Evolutionary conservation across 2,797 vertebrate genomes (phyloP).

Genomic region (Lacerta viridis): DNA sequence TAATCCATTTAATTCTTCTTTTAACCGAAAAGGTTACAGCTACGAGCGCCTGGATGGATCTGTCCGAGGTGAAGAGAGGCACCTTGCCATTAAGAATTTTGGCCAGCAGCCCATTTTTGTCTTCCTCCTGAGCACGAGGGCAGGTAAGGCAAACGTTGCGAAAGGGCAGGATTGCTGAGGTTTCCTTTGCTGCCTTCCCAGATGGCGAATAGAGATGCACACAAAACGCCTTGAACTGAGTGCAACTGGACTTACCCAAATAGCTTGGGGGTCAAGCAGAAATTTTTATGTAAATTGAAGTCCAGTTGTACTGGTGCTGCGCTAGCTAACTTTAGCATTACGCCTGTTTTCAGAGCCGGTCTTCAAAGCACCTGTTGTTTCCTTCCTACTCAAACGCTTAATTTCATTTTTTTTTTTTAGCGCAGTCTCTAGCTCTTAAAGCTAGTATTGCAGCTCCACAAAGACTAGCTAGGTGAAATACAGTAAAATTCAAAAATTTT

Average conservation of each 20-base stretch:
- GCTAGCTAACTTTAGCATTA: too few relatives aligned
- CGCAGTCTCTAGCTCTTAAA: background rate
- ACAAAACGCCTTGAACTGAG: background rate
- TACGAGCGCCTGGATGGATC: conserved; percentile 96
- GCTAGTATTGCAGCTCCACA: background rate
- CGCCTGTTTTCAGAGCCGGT: background rate
- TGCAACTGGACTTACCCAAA: background rate
- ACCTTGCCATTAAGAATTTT: conserved; percentile 93
- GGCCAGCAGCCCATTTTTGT: conserved; percentile 89
- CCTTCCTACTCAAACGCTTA: background rate
- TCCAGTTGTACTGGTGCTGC: background rate
- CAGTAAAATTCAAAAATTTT: background rate
- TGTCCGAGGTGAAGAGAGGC: conserved; percentile 91
- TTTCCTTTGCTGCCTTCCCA: conserved; percentile 4
- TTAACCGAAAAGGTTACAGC: conserved; percentile 87
- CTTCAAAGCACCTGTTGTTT: background rate
- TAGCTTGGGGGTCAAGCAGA: background rate
- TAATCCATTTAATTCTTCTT: conserved; percentile 35
- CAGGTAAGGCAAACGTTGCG: conserved; percentile 82
- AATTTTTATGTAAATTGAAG: background rate
- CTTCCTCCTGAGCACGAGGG: conserved; percentile 94
- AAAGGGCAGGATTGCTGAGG: background rate
- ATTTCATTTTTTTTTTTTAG: too few relatives aligned
- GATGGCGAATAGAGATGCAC: background rate
- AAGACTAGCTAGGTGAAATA: background rate